These are phyloP conservation scores for Acronicta leporina DNA, from an alignment of 2,888 invertebrate genomes.

Conservation along the genomic window DNA sequence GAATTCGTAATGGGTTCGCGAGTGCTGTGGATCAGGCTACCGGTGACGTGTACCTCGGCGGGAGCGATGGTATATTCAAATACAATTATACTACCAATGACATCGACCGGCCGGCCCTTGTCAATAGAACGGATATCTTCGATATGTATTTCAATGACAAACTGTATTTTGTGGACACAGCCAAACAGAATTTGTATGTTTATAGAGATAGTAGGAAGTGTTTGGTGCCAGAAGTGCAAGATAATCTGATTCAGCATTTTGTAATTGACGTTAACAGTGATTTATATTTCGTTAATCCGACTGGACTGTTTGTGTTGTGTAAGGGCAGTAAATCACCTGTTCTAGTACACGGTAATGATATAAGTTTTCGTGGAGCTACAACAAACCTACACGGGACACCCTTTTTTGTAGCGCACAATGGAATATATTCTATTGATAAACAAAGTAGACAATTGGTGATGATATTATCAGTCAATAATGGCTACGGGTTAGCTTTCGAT, in stretches of 20 bases:
- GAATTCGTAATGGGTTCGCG: slow-evolving; percentile 75
- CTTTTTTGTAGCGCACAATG: slow-evolving; percentile 70
- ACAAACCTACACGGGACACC: slow-evolving; percentile 64
- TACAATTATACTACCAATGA: slow-evolving; percentile 66
- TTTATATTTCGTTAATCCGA: slow-evolving; percentile 67
- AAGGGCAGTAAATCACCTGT: slow-evolving; percentile 57
- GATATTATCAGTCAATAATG: slow-evolving; percentile 64
- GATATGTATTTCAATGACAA: slow-evolving; percentile 71
- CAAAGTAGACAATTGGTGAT: slow-evolving; percentile 58
- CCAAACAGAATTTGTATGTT: slow-evolving; percentile 65
- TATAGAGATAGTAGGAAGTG: slow-evolving; percentile 55
- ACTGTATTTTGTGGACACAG: slow-evolving; percentile 73
- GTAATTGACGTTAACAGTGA: slow-evolving; percentile 63
- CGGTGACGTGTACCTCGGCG: slow-evolving; percentile 71
- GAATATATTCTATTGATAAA: slow-evolving; percentile 68
- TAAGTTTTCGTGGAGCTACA: slow-evolving; percentile 68
- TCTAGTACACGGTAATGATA: slow-evolving; percentile 58
- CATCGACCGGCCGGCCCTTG: slow-evolving; percentile 62
- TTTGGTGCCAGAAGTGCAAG: slow-evolving; percentile 59
- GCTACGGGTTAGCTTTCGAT: slow-evolving; percentile 74
- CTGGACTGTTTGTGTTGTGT: slow-evolving; percentile 64
- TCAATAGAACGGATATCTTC: slow-evolving; percentile 69
- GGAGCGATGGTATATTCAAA: slow-evolving; percentile 74
- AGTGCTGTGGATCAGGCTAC: slow-evolving; percentile 71
- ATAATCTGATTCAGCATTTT: slow-evolving; percentile 70